Base-by-base conservation (phyloP, 2,113 vertebrate species). In the Aviceda subcristata region DNA sequence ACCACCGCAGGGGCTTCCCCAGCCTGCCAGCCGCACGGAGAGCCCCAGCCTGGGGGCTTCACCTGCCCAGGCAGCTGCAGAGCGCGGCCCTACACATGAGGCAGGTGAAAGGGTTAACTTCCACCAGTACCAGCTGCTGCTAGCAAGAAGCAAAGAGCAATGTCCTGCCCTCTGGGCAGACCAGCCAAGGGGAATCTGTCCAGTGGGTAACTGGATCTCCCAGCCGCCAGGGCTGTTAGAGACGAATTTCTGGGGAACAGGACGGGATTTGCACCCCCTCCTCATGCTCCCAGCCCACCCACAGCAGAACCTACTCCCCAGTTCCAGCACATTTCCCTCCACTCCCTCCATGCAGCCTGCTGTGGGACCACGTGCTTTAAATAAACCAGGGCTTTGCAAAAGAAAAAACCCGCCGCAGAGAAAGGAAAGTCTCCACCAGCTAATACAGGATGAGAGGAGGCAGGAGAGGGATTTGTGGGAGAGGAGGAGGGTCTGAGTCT, bases 81-180 rank as follows among this genome's bases (percentile, higher is more conserved):
- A 11, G 43, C 19, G 29, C 0, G 0, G 14, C 43, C 3, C n/a
- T 5, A 18, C 3, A 5, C 3, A 50, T 6, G 41, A 11, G 5
- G 39, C 46, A 21, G 15, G 43, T 12, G 64, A 59, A 60, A 20
- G 78, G 39, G 53, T 66, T 46, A 39, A 76, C 21, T 46, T 8
- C 71, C 86, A 53, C 22, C 21, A 30, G 10, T 3, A 15, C 51
- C 88, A 68, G 67, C 68, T 69, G 91, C 83, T 80, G 43, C 56
- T 72, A 38, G 48, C 45, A 11, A 56, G 55, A 15, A 20, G 43
- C 50, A 5, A 57, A 55, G 75, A 83, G 75, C 76, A 12, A 55
- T 0, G 48, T 64, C 56, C 74, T 75, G 56, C 26, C 36, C 68
- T 63, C 67, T 7, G 62, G 64, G 55, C 72, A 80, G 45, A 30